Evolutionary conservation across 2,888 invertebrate genomes (phyloP), one percentile per base, ranked within the genome.

Genomic region (Drosophila kuntzei): DNA sequence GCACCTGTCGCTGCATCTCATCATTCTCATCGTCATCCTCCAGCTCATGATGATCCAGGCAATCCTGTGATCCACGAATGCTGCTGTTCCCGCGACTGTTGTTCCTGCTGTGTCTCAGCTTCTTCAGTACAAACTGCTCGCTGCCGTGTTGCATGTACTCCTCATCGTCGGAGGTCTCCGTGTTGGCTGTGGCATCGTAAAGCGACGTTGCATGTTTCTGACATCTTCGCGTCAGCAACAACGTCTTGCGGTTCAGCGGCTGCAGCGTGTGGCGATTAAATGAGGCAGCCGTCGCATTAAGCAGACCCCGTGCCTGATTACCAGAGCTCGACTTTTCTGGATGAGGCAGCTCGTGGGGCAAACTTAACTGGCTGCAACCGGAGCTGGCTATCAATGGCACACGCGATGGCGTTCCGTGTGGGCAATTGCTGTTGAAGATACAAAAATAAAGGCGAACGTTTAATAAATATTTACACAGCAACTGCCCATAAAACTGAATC

Each of bases 391-490:
- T 95, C 87, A 96, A 93, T 80, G 96, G 96, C 88, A 96, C 94
- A 90, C 95, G 93, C 64, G 96, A 96, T 47, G 96, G 96, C 2
- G 96, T 96, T 76, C 95, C 95, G 90, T 96, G 95, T 2, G 94
- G 90, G 72, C 91, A 92, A 63, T 90, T 92, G 69, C 89, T 91
- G 85, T 27, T 46, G 53, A 64, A 71, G 70, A 75, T 36, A 46
- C 47, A 47, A 64, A 36, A 16, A 55, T 58, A 49, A 54, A 39
- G 18, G 25, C 36, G 51, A 43, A 54, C 65, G 65, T 55, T 79
- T 60, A 70, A 79, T 71, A 70, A 80, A 84, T 82, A 85, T 80
- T 86, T 80, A 80, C 50, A 64, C 62, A 51, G 59, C 57, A 32
- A 54, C 64, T 74, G 77, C 34, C 54, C 68, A 55, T 86, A 75